Conservation (phyloP, 2,888 invertebrate species). For the Thymelicus lineola region DNA sequence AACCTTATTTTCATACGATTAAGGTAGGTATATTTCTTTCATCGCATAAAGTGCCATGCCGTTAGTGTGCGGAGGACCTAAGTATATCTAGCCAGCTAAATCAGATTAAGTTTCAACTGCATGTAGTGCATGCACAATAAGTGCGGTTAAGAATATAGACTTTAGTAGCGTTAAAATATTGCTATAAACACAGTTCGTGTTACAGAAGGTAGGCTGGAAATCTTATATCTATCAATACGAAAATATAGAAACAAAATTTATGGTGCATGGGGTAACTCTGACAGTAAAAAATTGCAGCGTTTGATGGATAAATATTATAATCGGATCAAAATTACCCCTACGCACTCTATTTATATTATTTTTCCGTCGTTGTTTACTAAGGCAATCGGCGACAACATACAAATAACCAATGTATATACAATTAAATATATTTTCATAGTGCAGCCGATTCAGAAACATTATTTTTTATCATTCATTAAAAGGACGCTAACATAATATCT, state of each 20-base stretch:
- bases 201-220: background rate
- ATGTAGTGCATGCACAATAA: too few species aligned
- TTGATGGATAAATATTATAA: too few species aligned
- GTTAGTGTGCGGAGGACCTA: too few species aligned
- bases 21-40: too few species aligned
- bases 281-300: too few species aligned
- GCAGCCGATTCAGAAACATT: conserved; percentile 21
- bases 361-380: conserved; percentile 9
- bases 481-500: conserved; percentile 2
- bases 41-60: too few species aligned
- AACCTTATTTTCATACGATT: too few species aligned
- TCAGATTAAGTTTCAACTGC: too few species aligned
- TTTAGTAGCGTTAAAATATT: background rate
- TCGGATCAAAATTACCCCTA: background rate
- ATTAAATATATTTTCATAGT: background rate
- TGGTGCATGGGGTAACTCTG: background rate
- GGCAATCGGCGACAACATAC: background rate
- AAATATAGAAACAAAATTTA: background rate
- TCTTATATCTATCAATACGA: background rate
- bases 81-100: too few species aligned
- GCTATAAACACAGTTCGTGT: background rate
- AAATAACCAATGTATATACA: conserved; percentile 2
- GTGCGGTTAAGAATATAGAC: too few species aligned
- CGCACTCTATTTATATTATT: background rate
- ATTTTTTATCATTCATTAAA: background rate